Base-by-base conservation (phyloP, 2,888 invertebrate genomes). In the Lomographa bimaculata region DNA sequence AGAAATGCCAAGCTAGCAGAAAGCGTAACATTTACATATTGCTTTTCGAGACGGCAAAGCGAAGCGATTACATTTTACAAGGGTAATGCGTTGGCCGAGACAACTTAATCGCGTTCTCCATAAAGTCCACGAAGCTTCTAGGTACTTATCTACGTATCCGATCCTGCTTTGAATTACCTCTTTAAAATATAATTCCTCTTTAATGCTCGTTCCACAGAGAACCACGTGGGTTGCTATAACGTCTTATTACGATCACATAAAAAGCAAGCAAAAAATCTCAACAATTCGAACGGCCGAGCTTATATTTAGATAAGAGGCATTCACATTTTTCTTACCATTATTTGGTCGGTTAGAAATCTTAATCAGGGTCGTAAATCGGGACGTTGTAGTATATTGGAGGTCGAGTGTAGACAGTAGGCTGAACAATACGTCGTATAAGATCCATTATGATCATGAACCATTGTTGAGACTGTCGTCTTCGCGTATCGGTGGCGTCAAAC, bases 351-450 rank as follows among this genome's bases (percentile, higher is more conserved):
- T 57, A 48, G 39, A 49, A 58, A 55, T 50, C 26, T 41, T 57
- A 62, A 67, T 68, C 57, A 52, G 48, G 24, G 32, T 51, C 48
- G 42, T 67, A 60, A 57, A 64, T 64, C 41, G 50, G 39, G 14
- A 52, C 33, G 55, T 57, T 57, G 55, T 59, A 44, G 41, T 45
- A 14, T 14, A 14, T 14, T 2, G 34, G 19, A 48, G 49, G 60
- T 36, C 46, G 46, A 48, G 37, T 50, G 19, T 50, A 42, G 51
- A 57, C 44, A 54, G 55, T 46, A 29, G 21, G 21, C 17, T 7
- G 57, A 64, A 77, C 74, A 79, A 77, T 77, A 54, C 51, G 50
- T 71, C 67, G 62, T 72, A 60, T 58, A 57, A 25, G 27, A 36
- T 46, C 55, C 59, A 67, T 78, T 73, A 73, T 46, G 56, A 64